Percentiles rank a stretch among this genome's conserved stretches.
Evolutionary conservation across 2,888 invertebrate genomes (phyloP).

Genomic region (Lobophora halterata): DNA sequence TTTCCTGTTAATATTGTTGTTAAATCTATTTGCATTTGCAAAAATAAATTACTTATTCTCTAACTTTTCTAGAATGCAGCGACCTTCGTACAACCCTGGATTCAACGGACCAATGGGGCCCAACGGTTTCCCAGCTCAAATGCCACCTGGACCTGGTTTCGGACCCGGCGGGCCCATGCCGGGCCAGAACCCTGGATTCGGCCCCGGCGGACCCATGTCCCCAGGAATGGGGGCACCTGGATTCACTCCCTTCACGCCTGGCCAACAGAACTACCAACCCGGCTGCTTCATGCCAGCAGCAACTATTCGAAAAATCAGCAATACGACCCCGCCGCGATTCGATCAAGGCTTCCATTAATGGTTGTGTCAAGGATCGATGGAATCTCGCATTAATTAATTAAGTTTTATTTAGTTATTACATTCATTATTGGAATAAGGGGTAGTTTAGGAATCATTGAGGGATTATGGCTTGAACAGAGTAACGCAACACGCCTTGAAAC

Average conservation of each 20-base stretch:
- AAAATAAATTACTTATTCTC: no score
- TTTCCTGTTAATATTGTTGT: no score
- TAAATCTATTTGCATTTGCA: no score
- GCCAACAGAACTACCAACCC: conserved; percentile 36
- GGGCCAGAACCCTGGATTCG: conserved; percentile 49
- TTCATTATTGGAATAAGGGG: no score
- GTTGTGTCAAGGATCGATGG: conserved; percentile 21
- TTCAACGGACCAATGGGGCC: conserved; percentile 29
- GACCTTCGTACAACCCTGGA: conserved; percentile 47
- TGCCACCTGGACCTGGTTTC: conserved; percentile 29
- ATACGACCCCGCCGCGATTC: conserved; percentile 45
- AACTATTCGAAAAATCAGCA: conserved; percentile 48
- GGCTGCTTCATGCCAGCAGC: conserved; percentile 57
- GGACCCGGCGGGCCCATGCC: no score
- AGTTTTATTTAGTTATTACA: conserved; percentile 2
- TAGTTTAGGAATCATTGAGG: conserved; percentile 5
- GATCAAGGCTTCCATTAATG: conserved; percentile 39
- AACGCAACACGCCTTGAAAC: no score
- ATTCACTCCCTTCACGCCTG: conserved; percentile 31
- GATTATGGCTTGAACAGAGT: no score
- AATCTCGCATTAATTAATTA: conserved; percentile 32
- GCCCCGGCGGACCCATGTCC: conserved; percentile 30
- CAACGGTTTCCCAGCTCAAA: conserved; percentile 23
- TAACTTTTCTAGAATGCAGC: conserved; percentile 60
- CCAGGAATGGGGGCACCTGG: conserved; percentile 25